These are phyloP conservation scores for Hylaeus volcanicus DNA, from an alignment of 1,140 invertebrate genomes.

Conservation along the genomic window DNA sequence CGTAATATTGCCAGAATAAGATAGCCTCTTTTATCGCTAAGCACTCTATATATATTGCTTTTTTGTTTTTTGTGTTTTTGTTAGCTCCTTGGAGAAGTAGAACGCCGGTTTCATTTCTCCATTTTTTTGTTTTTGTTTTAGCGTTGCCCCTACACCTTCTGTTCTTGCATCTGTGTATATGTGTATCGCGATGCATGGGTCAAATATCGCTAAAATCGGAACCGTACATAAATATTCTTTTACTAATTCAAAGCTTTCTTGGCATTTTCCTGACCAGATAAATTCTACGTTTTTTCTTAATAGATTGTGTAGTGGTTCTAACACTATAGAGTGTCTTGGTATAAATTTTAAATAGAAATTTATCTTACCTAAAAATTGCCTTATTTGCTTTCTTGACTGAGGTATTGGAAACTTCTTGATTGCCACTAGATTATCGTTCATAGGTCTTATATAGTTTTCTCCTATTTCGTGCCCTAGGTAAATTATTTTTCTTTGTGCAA, in stretches of 20 bases:
- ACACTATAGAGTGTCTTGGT: neutral
- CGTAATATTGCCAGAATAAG: constrained; percentile 39
- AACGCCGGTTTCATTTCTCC: constrained; percentile 6
- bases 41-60: constrained; percentile 40
- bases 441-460: constrained; percentile 16
- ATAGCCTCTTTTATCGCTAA: constrained; percentile 37
- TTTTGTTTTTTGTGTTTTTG: constrained; percentile 9
- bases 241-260: constrained; percentile 9
- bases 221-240: constrained; percentile 17
- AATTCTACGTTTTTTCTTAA: constrained; percentile 30
- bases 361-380: neutral
- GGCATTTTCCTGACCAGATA: constrained; percentile 26
- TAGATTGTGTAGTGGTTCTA: constrained; percentile 34
- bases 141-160: constrained; percentile 15
- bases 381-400: neutral
- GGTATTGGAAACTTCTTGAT: constrained; percentile 1
- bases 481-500: constrained; percentile 13
- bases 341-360: no score
- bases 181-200: neutral
- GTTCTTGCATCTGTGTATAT: constrained; percentile 29
- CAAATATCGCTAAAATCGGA: constrained; percentile 18
- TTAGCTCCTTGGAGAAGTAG: constrained; percentile 24
- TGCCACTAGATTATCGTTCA: constrained; percentile 32
- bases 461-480: constrained; percentile 27
- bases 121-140: constrained; percentile 25